Percentiles rank a stretch among this genome's conserved stretches.
phyloP scores from a whole-genome alignment of 2,113 vertebrate genomes.

The Fulica atra region DNA sequence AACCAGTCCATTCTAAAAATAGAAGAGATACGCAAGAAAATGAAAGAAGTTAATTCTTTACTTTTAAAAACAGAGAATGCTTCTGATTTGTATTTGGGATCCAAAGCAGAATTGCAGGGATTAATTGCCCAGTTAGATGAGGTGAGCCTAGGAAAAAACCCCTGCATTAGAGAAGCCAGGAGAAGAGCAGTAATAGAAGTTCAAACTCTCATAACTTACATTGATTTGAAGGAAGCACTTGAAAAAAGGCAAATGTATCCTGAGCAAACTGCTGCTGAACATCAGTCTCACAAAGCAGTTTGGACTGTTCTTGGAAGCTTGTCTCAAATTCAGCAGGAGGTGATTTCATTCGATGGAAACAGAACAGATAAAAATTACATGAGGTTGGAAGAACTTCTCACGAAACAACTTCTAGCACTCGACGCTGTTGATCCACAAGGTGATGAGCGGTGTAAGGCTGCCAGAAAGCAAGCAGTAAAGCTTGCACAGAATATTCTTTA shows the following conservation, averaged over 20 bases:
- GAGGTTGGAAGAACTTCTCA: slow-evolving; percentile 93
- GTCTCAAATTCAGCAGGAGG: slow-evolving; percentile 90
- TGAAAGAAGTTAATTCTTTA: slow-evolving; percentile 82
- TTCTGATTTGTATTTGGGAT: slow-evolving; percentile 83
- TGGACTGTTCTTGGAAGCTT: slow-evolving; percentile 89
- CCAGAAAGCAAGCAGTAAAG: slow-evolving; percentile 94
- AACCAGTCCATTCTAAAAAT: slow-evolving; percentile 94
- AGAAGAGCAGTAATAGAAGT: slow-evolving; percentile 92
- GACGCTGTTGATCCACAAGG: slow-evolving; percentile 95
- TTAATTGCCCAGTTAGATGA: slow-evolving; percentile 89
- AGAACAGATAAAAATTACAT: slow-evolving; percentile 94
- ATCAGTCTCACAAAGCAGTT: slow-evolving; percentile 82
- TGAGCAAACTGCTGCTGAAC: slow-evolving; percentile 76
- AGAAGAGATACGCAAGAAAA: slow-evolving; percentile 86
- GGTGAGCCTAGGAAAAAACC: slow-evolving; percentile 91
- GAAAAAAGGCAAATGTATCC: slow-evolving; percentile 63
- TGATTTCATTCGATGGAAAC: slow-evolving; percentile 91
- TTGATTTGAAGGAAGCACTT: slow-evolving; percentile 91
- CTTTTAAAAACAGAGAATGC: slow-evolving; percentile 82
- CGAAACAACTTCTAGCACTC: slow-evolving; percentile 92
- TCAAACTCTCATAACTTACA: slow-evolving; percentile 89
- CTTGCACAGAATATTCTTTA: slow-evolving; percentile 95
- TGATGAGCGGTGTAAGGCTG: slow-evolving; percentile 85
- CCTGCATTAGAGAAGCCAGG: slow-evolving; percentile 94
- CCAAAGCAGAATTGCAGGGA: slow-evolving; percentile 89